phyloP scores from a whole-genome alignment of 2,797 vertebrate species.

The Staurois parvus region DNA sequence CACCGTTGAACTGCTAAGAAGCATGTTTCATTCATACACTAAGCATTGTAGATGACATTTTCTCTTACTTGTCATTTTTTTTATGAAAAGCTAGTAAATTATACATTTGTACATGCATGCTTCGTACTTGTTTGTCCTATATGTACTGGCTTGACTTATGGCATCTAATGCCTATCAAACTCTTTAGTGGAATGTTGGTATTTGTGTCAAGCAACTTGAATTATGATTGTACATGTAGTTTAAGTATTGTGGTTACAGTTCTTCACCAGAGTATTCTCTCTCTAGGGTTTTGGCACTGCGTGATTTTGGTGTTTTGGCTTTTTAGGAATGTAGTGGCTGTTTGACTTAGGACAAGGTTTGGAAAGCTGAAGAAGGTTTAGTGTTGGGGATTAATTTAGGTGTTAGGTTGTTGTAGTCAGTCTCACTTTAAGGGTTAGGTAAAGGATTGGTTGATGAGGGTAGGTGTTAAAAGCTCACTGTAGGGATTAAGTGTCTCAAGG shows the following conservation, averaged over 20 bases:
- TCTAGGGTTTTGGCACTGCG: too few relatives aligned
- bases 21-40: slow-evolving; percentile 43
- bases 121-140: background rate
- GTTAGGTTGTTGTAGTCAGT: too few relatives aligned
- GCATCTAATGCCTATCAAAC: background rate
- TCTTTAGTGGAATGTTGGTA: background rate
- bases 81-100: background rate
- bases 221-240: too few relatives aligned
- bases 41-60: slow-evolving; percentile 12
- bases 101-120: background rate
- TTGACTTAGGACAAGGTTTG: too few relatives aligned
- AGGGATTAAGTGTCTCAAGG: too few relatives aligned
- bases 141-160: background rate
- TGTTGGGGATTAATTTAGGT: too few relatives aligned
- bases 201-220: background rate
- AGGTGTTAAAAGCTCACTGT: too few relatives aligned
- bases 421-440: background rate
- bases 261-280: too few relatives aligned
- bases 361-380: too few relatives aligned
- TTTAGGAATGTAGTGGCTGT: too few relatives aligned
- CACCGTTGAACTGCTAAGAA: slow-evolving; percentile 71
- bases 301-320: too few relatives aligned
- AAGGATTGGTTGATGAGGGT: background rate
- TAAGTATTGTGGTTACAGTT: too few relatives aligned
- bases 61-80: slow-evolving; percentile 24